Conservation (phyloP, 2,113 vertebrate species). For the Pavo muticus region DNA sequence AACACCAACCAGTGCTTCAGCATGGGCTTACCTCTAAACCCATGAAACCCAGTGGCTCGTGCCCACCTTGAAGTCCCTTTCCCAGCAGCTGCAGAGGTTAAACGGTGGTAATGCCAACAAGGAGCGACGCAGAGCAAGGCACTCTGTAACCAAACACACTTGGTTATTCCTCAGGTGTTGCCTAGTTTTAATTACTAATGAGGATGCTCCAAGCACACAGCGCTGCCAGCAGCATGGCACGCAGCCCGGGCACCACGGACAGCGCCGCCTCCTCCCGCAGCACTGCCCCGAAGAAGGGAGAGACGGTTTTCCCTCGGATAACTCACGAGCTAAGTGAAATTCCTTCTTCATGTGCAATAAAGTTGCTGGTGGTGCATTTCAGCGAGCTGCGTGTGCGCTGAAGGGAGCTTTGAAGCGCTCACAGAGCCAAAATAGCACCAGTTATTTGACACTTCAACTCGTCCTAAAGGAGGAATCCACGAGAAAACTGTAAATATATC, state of each 20-base stretch:
- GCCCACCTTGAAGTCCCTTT: background rate
- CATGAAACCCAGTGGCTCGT: rapidly evolving
- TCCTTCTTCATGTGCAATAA: background rate
- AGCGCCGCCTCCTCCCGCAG: background rate
- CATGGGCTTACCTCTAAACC: background rate
- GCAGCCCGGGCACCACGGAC: background rate
- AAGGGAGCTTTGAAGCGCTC: background rate
- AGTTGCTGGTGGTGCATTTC: background rate
- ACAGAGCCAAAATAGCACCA: background rate
- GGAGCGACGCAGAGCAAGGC: background rate
- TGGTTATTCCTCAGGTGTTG: background rate
- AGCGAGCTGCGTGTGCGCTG: background rate
- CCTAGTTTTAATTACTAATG: background rate
- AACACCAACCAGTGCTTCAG: background rate
- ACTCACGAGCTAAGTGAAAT: background rate
- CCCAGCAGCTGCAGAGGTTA: background rate
- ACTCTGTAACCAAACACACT: background rate
- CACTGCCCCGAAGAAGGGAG: background rate
- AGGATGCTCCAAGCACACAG: background rate
- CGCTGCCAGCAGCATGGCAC: background rate
- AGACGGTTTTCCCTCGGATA: background rate
- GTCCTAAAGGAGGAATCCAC: background rate
- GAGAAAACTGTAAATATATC: background rate
- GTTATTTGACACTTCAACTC: background rate
- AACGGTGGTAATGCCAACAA: background rate